A percentile compares a stretch with the other conserved stretches of the same genome.
These are phyloP conservation scores for Uromys caudimaculatus DNA, from an alignment of 2,797 vertebrate genomes.

Conservation along the genomic window DNA sequence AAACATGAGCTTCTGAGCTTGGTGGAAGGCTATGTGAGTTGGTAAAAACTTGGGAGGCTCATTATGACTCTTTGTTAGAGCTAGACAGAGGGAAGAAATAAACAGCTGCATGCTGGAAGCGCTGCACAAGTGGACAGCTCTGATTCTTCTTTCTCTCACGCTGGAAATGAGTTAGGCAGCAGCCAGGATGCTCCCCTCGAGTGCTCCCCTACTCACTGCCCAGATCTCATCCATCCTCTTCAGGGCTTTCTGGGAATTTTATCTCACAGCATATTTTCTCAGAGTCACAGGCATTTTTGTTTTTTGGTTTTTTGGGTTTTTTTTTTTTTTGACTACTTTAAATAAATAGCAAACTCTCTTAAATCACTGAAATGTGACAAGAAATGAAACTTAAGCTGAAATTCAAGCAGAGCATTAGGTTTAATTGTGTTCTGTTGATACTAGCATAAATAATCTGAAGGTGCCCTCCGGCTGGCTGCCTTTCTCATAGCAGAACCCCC, in stretches of 20 bases:
- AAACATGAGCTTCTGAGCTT: not conserved
- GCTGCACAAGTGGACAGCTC: not conserved
- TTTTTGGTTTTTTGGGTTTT: slow-evolving; percentile 43
- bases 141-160: not conserved
- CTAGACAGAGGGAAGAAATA: not conserved
- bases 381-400: slow-evolving; percentile 60
- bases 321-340: slow-evolving; percentile 25
- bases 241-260: slow-evolving; percentile 4
- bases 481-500: not conserved
- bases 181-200: not conserved
- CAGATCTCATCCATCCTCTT: not conserved
- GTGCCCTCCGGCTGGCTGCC: not conserved
- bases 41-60: not conserved
- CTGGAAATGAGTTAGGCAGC: not conserved
- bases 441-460: slow-evolving; percentile 2
- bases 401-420: not conserved
- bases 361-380: slow-evolving; percentile 42
- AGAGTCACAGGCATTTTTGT: not conserved
- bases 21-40: not conserved
- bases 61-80: not conserved
- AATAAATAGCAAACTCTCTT: slow-evolving; percentile 13
- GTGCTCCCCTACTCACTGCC: too few species aligned
- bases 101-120: not conserved
- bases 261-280: not conserved
- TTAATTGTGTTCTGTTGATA: slow-evolving; percentile 29